phyloP scores from a whole-genome alignment of 2,888 invertebrate species.

The Perithous albicinctus region DNA sequence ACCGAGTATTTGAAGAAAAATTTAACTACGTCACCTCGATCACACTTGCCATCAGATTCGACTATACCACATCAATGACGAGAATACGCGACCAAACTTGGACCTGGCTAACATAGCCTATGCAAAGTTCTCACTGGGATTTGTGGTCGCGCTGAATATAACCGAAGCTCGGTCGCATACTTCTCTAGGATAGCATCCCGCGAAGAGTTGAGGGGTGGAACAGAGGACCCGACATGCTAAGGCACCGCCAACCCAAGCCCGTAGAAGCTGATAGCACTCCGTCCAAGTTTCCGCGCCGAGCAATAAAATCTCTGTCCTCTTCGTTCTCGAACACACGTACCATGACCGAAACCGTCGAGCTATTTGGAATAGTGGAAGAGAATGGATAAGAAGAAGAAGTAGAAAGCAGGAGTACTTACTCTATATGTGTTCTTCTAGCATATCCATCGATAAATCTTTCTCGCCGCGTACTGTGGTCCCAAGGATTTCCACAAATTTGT shows the following conservation, averaged over 20 bases:
- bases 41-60: not conserved
- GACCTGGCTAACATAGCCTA: conserved; percentile 28
- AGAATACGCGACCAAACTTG: conserved; percentile 1
- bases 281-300: conserved; percentile 52
- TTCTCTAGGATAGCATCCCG: conserved; percentile 14
- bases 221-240: not conserved
- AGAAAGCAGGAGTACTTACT: conserved; percentile 24
- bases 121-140: conserved; percentile 56
- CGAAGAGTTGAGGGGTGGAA: conserved; percentile 13
- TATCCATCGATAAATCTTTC: conserved; percentile 59
- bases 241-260: conserved; percentile 34
- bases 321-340: conserved; percentile 38
- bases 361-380: conserved; percentile 43
- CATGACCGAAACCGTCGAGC: conserved; percentile 23
- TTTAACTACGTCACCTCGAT: not conserved
- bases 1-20: not conserved
- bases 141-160: conserved; percentile 44
- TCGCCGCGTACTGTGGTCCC: conserved; percentile 12
- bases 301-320: conserved; percentile 55
- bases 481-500: conserved; percentile 60
- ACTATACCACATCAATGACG: not conserved
- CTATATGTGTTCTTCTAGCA: conserved; percentile 1
- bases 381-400: conserved; percentile 25
- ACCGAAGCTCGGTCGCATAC: conserved; percentile 34
- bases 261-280: conserved; percentile 43